Percentiles rank a stretch among this genome's conserved stretches.
Conservation (phyloP, 2,113 vertebrate species). For the Chunga burmeisteri region DNA sequence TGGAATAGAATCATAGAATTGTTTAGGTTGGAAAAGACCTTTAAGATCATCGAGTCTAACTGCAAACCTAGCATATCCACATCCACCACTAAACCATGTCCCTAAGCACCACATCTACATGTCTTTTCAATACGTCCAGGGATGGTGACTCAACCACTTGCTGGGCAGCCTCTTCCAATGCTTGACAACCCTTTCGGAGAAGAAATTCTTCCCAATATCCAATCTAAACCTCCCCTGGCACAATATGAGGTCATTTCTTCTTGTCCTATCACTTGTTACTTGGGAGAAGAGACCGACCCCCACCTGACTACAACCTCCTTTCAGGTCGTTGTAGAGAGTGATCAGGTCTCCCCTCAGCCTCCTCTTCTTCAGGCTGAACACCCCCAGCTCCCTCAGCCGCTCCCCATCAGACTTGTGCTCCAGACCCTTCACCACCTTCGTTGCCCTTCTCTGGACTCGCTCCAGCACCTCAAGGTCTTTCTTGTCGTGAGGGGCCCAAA, state of each 20-base stretch:
- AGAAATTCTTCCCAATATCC: neutral
- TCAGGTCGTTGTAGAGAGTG: neutral
- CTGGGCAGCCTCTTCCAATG: neutral
- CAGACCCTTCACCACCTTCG: neutral
- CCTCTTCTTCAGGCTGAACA: neutral
- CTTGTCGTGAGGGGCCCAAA: neutral
- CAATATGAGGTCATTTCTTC: neutral
- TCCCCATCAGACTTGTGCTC: neutral
- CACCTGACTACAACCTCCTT: neutral
- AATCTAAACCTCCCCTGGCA: neutral
- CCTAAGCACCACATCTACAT: neutral
- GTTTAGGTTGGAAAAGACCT: neutral
- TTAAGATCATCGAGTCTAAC: neutral
- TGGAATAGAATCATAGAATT: neutral
- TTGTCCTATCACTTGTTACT: neutral
- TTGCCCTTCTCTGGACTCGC: fast-evolving
- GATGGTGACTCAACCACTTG: neutral
- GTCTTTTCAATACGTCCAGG: neutral
- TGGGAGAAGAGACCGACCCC: neutral
- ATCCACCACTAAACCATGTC: neutral
- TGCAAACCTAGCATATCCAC: neutral
- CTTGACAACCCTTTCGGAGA: neutral
- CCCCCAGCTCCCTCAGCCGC: neutral
- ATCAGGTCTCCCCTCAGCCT: neutral
- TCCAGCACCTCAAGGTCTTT: neutral